Conservation (phyloP, 1,140 invertebrate species). For the Temnothorax nylanderi region DNA sequence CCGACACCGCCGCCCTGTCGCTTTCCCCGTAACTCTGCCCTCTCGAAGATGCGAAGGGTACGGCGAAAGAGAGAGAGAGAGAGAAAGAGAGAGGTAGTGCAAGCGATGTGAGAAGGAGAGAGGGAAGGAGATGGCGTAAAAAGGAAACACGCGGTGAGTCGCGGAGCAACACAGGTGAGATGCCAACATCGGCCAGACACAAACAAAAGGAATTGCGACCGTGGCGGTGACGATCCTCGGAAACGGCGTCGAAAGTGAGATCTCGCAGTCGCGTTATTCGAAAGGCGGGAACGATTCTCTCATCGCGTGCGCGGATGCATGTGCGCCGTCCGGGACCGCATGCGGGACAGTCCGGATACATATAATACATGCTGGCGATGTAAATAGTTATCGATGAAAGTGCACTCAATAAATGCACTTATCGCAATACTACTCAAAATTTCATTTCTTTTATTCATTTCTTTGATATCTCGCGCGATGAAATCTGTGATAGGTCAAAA, state of each 20-base stretch:
- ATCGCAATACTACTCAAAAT: not conserved
- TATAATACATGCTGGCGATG: too few species aligned
- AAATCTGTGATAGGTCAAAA: not conserved
- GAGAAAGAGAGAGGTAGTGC: slow-evolving; percentile 30
- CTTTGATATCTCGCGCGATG: not conserved
- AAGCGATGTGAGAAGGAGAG: slow-evolving; percentile 18
- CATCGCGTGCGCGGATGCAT: not conserved
- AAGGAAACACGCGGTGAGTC: slow-evolving; percentile 38
- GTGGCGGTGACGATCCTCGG: slow-evolving; percentile 58
- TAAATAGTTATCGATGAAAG: not conserved
- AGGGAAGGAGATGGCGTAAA: slow-evolving; percentile 5
- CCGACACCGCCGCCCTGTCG: slow-evolving; percentile 59
- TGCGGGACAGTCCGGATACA: not conserved
- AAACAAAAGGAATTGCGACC: slow-evolving; percentile 52
- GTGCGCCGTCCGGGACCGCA: not conserved
- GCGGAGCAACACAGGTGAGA: slow-evolving; percentile 39
- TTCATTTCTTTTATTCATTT: not conserved
- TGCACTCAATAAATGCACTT: slow-evolving; percentile 5
- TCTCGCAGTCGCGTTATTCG: slow-evolving; percentile 35
- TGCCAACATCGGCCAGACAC: slow-evolving; percentile 29
- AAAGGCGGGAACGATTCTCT: slow-evolving; percentile 14
- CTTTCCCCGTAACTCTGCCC: slow-evolving; percentile 73
- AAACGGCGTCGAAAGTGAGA: slow-evolving; percentile 59
- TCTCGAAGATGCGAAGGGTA: slow-evolving; percentile 70
- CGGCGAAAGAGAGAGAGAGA: slow-evolving; percentile 51